Base-by-base conservation (phyloP, 2,113 vertebrate species). In the Etheostoma cragini region DNA sequence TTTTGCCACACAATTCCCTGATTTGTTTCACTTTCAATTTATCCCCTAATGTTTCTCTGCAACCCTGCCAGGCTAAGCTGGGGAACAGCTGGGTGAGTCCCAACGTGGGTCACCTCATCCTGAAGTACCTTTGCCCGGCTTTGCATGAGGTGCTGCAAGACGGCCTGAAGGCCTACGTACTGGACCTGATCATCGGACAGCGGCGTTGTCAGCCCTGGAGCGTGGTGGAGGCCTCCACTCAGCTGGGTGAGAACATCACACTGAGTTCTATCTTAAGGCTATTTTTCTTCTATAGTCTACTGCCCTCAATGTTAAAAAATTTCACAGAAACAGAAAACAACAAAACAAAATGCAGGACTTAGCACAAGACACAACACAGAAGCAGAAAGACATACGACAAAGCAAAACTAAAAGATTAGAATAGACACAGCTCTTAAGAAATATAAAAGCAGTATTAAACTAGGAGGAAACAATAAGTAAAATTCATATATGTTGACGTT, bases 51-150 rank as follows among this genome's bases (percentile, higher is more conserved):
- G 42, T 42, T 26, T 53, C 19, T 69, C 26, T 58, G 5, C 13
- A 1, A 13, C 19, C 47, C 38, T 45, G 10, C 14, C 94, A 99
- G 98, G 97, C 97, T 1, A 99, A 99, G 78, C 93, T 99, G 72
- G 98, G 98, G 11, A 99, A 99, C 94, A 99, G 98, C 87, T 98
- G 97, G 0, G 97, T 99, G 76, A 99, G 98, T 93, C 98, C 98
- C 57, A 99, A 99, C 0, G 95, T 99, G 71, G 98, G 97, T 8
- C 98, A 99, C 89, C 95, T 99, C 57, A 96, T 99, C 89, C 94
- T 99, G 89, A 99, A 99, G 91, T 99, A 99, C 92, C 91, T 99
- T 82, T 99, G 98, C 49, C 98, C 98, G 0, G 98, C 98, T 6
- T 95, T 99, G 75, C 94, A 84, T 4, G 96, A 96, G 1, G 91